Evolutionary conservation across 2,797 vertebrate species (phyloP).

Genomic region (Amphiprion clarkii): DNA sequence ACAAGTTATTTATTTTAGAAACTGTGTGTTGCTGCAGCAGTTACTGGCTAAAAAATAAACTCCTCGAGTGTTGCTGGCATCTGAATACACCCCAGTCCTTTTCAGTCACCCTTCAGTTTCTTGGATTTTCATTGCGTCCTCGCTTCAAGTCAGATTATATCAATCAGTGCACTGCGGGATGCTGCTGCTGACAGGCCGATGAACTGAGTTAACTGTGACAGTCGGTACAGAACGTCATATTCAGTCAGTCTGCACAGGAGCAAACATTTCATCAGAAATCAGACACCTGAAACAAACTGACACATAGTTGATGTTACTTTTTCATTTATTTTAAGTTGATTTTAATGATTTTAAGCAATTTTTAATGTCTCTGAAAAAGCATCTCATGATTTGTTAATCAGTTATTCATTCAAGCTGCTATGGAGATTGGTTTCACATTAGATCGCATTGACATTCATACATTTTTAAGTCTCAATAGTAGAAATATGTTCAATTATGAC

Average conservation of each 20-base stretch:
- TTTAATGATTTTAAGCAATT: slow-evolving; percentile 82
- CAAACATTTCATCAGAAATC: slow-evolving; percentile 13
- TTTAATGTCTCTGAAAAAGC: slow-evolving; percentile 82
- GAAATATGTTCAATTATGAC: slow-evolving; percentile 85
- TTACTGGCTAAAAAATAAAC: slow-evolving; percentile 15
- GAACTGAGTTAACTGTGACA: slow-evolving; percentile 41
- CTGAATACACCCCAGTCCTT: slow-evolving; percentile 17
- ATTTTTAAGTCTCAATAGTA: slow-evolving; percentile 85
- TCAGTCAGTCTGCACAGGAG: slow-evolving; percentile 19
- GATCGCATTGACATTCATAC: slow-evolving; percentile 84
- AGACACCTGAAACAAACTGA: slow-evolving; percentile 59
- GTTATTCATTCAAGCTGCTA: slow-evolving; percentile 84
- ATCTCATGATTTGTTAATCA: slow-evolving; percentile 79
- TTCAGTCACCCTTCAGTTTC: slow-evolving; percentile 48
- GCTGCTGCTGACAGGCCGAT: slow-evolving; percentile 48
- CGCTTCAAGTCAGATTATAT: slow-evolving; percentile 62
- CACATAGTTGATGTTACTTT: slow-evolving; percentile 71
- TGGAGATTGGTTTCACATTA: slow-evolving; percentile 83
- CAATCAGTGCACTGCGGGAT: slow-evolving; percentile 48
- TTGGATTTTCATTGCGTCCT: slow-evolving; percentile 51
- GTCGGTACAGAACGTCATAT: slow-evolving; percentile 27
- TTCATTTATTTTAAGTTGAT: slow-evolving; percentile 83
- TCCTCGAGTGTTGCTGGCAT: slow-evolving; percentile 16
- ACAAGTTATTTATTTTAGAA: slow-evolving; percentile 16
- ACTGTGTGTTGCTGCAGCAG: background rate